Evolutionary conservation across 2,888 invertebrate species (phyloP), one percentile per base, ranked within the genome.

Genomic region (Spilosoma lubricipeda): DNA sequence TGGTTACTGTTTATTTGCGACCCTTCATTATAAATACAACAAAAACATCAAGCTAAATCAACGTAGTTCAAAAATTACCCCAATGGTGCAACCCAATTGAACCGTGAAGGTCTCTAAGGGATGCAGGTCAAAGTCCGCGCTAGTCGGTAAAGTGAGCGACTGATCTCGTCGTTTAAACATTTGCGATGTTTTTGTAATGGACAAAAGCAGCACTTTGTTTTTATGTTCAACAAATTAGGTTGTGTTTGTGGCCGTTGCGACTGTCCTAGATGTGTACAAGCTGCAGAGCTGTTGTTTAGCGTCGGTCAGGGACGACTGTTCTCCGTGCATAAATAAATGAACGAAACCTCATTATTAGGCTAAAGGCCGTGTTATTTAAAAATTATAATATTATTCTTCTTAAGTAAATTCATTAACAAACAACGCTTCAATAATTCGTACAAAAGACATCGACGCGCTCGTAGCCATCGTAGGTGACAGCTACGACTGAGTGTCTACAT

Each of bases 401-500:
- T 56, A 27, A 30, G 33, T 36, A 23, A 52, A 52, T 7, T 15
- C 18, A 69, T 11, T 59, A n/a, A 69, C 69, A 1, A 59, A 70
- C n/a, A 30, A 18, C 30, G n/a, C 23, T 8, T n/a, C 8, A 33
- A n/a, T 5, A 36, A 27, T 64, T 64, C 52, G 39, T 73, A 69
- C 48, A 56, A 45, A 66, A 73, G 73, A 73, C 73, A 73, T 67
- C 52, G 70, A 73, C 70, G 73, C 73, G 65, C 64, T 56, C 73
- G 69, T 73, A 73, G 70, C 65, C 27, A 13, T 52, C 73, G 70
- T 74, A 70, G 70, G n/a, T 7, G 27, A n/a, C n/a, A 42, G 63
- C 73, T 69, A 64, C 72, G 67, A 45, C 7, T 4, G 11, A 36
- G 23, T 1, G 33, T 5, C 71, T 70, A 70, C 70, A 42, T 63